Percentiles rank a stretch among this genome's conserved stretches.
Conservation (phyloP, 2,888 invertebrate genomes). For the Chaetogeoica ovagalla region DNA sequence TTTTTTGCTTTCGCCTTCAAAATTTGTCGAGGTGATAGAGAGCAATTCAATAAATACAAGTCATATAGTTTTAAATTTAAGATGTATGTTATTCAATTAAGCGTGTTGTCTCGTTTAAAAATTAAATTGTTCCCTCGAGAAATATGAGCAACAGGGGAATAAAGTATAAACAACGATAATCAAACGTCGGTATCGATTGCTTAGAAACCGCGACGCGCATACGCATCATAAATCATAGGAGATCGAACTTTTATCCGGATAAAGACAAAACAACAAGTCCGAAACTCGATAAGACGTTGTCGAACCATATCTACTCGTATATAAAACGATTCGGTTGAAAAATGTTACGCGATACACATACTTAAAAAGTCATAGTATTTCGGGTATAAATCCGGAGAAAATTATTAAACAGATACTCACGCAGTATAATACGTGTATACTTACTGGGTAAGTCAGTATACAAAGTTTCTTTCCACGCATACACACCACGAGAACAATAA, state of each 20-base stretch:
- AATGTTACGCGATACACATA: background rate
- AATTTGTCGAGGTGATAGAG: no score
- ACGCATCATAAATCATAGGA: background rate
- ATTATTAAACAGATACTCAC: conserved; percentile 9
- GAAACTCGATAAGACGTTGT: conserved; percentile 10
- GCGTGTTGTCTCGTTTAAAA: background rate
- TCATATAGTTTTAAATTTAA: background rate
- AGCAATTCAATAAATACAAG: no score
- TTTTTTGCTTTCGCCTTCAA: no score
- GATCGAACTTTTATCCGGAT: background rate
- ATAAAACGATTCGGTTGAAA: background rate
- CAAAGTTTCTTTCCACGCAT: background rate
- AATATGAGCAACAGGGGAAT: background rate
- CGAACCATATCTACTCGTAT: no score
- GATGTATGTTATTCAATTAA: background rate
- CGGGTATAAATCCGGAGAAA: conserved; percentile 6
- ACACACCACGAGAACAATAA: background rate
- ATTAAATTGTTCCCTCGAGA: background rate
- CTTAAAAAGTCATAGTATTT: conserved; percentile 20
- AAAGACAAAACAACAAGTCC: conserved; percentile 14
- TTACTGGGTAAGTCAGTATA: background rate
- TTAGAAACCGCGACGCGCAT: background rate
- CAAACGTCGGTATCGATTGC: background rate
- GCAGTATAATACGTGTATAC: background rate
- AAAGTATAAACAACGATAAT: background rate